phyloP scores from a whole-genome alignment of 1,140 invertebrate genomes.

The Aphaenogaster rudis region DNA sequence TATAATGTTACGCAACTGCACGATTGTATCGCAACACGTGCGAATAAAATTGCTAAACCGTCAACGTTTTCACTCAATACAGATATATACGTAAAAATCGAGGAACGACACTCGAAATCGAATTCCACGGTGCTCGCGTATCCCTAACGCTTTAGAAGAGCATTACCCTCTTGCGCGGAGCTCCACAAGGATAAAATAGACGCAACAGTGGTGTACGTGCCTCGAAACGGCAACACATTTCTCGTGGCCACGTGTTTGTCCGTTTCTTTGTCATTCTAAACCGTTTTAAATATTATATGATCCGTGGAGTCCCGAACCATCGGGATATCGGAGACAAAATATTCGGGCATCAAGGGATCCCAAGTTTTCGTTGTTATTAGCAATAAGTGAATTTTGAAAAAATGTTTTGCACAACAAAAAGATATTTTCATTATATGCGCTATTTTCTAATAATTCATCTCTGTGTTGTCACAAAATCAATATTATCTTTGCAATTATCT shows the following conservation, averaged over 20 bases:
- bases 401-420: not conserved
- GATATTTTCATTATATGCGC: not conserved
- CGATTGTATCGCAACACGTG: slow-evolving; percentile 2
- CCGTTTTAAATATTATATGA: slow-evolving; percentile 69
- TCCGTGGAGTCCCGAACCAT: slow-evolving; percentile 7
- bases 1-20: not conserved
- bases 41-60: slow-evolving; percentile 10
- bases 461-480: not conserved
- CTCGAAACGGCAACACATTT: slow-evolving; percentile 75
- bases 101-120: slow-evolving; percentile 43
- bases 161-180: slow-evolving; percentile 74
- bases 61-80: not conserved
- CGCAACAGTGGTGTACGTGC: slow-evolving; percentile 80
- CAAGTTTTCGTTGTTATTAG: not conserved
- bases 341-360: not conserved
- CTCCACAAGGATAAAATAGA: slow-evolving; percentile 77
- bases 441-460: not conserved
- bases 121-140: slow-evolving; percentile 51
- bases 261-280: slow-evolving; percentile 72
- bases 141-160: slow-evolving; percentile 64
- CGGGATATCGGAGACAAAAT: slow-evolving; percentile 55
- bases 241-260: slow-evolving; percentile 66
- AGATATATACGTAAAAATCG: slow-evolving; percentile 3
- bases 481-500: not conserved
- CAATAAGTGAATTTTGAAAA: not conserved